Evolutionary conservation across 2,888 invertebrate species (phyloP), one percentile per base, ranked within the genome.

Genomic region (Dorcus parallelipipedus): DNA sequence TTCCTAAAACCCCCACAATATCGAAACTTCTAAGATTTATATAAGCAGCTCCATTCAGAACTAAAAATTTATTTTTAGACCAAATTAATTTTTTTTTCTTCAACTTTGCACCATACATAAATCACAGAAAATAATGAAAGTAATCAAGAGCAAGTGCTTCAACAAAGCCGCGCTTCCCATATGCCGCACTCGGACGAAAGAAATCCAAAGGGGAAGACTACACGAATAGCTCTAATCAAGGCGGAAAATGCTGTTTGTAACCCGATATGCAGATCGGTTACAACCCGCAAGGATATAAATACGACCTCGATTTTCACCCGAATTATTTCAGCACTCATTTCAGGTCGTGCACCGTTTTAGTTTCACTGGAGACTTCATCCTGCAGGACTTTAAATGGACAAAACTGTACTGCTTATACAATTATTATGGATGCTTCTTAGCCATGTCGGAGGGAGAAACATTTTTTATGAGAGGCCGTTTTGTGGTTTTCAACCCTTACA

Each of bases 101-200:
- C 49, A 49, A 54, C 49, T 54, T 54, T 54, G 43, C 49, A 49
- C 10, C 14, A 38, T 33, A 40, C 20, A 51, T 45, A 51, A 20
- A 56, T 51, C 51, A 56, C 33, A 38, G 26, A 52, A 26, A 33
- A 56, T 47, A 56, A 56, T 50, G 33, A 14, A 39, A 40, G 51
- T 48, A 56, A 56, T 56, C 56, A 56, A 45, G 52, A 45, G 26
- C 58, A 58, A 53, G 49, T 58, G 58, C 53, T 53, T 17, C 9
- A 33, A 49, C 53, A 58, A 58, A 41, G 45, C 17, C 49, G 2
- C n/a, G 39, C 14, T 57, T 58, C 58, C 53, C 58, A 58, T 49
- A 49, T 45, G 14, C 20, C 23, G 49, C 38, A 49, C 33, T 49
- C 33, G 33, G 39, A 17, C 49, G 26, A 9, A 45, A 20, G 20